Percentiles rank a stretch among this genome's conserved stretches.
Evolutionary conservation across 2,113 vertebrate species (phyloP).

Genomic region (Spheniscus mendiculus): DNA sequence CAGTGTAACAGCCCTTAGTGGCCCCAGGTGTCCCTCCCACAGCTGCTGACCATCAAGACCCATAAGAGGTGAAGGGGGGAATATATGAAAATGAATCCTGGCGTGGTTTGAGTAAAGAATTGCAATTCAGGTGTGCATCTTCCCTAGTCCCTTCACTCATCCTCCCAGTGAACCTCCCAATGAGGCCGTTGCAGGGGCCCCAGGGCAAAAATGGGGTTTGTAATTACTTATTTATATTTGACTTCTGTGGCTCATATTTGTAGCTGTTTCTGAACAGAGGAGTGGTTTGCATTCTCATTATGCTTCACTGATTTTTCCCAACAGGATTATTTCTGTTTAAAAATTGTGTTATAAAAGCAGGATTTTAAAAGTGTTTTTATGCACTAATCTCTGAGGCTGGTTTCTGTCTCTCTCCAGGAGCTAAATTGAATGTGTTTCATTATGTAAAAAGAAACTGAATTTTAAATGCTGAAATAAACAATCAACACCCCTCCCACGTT

Average conservation of each 20-base stretch:
- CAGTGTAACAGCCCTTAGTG: background rate
- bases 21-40: background rate
- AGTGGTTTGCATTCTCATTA: background rate
- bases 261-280: background rate
- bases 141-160: accelerated
- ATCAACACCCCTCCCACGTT: background rate
- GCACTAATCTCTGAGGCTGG: background rate
- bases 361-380: background rate
- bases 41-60: background rate
- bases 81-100: background rate
- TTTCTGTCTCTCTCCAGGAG: background rate
- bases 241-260: accelerated
- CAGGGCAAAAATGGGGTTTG: background rate
- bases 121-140: accelerated
- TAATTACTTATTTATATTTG: background rate
- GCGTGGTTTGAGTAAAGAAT: accelerated
- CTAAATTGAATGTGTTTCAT: background rate
- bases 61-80: background rate
- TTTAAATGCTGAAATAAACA: slow-evolving; percentile 13
- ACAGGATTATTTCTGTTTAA: background rate
- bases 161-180: accelerated
- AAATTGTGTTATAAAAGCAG: background rate
- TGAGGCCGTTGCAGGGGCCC: accelerated
- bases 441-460: slow-evolving; percentile 22
- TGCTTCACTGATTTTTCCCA: background rate